Percentiles rank a stretch among this genome's conserved stretches.
phyloP scores from a whole-genome alignment of 2,113 vertebrate species.

The Hucho hucho region DNA sequence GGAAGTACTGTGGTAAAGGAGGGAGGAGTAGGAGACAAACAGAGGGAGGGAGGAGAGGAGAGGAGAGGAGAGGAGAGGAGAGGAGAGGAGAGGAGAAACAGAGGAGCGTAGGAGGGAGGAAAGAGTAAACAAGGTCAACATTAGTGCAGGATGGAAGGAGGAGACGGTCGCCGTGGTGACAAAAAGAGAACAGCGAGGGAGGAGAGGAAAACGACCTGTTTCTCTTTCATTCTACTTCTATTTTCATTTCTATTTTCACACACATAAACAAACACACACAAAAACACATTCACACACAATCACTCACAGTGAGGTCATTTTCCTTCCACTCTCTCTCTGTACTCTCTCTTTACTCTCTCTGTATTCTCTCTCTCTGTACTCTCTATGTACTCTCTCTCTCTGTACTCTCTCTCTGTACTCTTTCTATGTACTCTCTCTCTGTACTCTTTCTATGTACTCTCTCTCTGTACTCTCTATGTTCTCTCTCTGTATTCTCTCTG shows the following conservation, averaged over 20 bases:
- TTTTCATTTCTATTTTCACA: conserved; percentile 48
- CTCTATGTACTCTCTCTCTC: no score
- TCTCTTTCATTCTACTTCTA: conserved; percentile 61
- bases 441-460: no score
- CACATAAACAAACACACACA: conserved; percentile 34
- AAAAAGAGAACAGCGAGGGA: conserved; percentile 55
- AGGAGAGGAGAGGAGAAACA: not conserved
- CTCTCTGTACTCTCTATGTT: no score
- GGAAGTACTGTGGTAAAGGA: not conserved
- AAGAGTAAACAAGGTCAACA: conserved; percentile 58
- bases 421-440: no score
- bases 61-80: no score
- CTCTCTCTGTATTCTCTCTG: no score
- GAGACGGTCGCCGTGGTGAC: conserved; percentile 65
- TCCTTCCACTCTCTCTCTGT: conserved; percentile 42
- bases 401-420: no score
- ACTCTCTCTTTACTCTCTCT: no score
- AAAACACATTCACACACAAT: not conserved
- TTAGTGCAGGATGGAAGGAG: conserved; percentile 36
- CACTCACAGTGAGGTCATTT: conserved; percentile 18
- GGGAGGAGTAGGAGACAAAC: no score
- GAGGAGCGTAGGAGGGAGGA: conserved; percentile 40
- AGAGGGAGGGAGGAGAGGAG: not conserved
- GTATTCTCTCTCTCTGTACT: no score
- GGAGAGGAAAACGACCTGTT: conserved; percentile 57